phyloP scores from a whole-genome alignment of 2,888 invertebrate species.

The Drosophila anomelani region DNA sequence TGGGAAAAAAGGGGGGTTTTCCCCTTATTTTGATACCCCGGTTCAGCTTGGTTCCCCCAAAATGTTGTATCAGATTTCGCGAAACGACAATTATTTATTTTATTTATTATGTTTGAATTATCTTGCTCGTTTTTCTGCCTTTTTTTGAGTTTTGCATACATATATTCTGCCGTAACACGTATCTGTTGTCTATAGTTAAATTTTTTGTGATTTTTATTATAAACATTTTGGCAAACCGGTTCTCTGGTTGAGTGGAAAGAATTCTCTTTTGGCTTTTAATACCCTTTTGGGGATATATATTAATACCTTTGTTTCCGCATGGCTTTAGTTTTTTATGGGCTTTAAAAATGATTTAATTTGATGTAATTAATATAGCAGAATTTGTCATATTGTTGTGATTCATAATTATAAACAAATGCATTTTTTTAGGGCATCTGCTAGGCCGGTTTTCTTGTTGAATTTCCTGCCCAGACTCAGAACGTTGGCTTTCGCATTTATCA shows the following conservation, averaged over 20 bases:
- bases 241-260: background rate
- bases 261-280: background rate
- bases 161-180: conserved; percentile 18
- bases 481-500: conserved; percentile 56
- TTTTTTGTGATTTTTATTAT: conserved; percentile 16
- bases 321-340: background rate
- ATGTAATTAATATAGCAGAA: background rate
- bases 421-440: background rate
- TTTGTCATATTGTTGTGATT: background rate
- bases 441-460: conserved; percentile 16
- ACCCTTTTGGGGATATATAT: background rate
- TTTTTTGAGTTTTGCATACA: conserved; percentile 12
- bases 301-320: background rate
- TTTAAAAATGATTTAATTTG: background rate
- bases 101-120: conserved; percentile 37
- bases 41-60: conserved; percentile 16
- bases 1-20: conserved; percentile 12
- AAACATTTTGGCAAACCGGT: conserved; percentile 37
- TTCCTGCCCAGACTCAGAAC: conserved; percentile 23
- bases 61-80: conserved; percentile 63
- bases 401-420: background rate
- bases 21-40: conserved; percentile 1
- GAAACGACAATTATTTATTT: conserved; percentile 39
- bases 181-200: conserved; percentile 11
- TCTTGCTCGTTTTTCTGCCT: background rate